These are phyloP conservation scores for Drosophila yooni DNA, from an alignment of 2,888 invertebrate species.

Conservation along the genomic window DNA sequence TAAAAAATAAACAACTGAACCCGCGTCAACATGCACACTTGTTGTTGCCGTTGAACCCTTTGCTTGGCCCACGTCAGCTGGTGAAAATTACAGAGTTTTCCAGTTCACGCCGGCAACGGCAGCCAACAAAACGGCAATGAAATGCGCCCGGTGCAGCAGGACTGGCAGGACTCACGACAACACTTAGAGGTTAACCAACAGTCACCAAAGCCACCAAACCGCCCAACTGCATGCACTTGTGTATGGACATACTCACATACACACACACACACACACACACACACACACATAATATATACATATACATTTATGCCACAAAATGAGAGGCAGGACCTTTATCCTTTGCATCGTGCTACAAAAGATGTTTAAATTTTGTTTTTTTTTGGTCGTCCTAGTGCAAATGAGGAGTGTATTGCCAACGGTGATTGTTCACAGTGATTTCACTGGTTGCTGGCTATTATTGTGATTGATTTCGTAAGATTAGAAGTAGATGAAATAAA, in stretches of 20 bases:
- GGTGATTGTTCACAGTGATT: constrained; percentile 54
- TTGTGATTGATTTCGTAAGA: constrained; percentile 5
- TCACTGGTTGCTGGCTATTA: constrained; percentile 15
- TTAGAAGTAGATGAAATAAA: not conserved
- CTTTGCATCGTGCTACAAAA: constrained; percentile 55
- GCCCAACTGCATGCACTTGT: constrained; percentile 14
- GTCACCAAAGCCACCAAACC: constrained; percentile 52
- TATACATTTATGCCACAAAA: constrained; percentile 14
- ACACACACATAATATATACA: constrained; percentile 12
- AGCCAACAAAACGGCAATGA: constrained; percentile 60
- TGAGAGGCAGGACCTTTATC: constrained; percentile 31
- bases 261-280: constrained; percentile 8
- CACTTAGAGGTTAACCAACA: constrained; percentile 73
- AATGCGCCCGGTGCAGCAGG: constrained; percentile 30
- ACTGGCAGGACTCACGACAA: constrained; percentile 50
- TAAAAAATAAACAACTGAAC: constrained; percentile 30
- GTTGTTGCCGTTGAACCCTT: constrained; percentile 18
- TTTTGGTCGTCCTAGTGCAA: constrained; percentile 24
- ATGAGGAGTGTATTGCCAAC: constrained; percentile 25
- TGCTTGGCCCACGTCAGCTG: constrained; percentile 39
- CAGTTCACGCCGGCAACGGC: constrained; percentile 47
- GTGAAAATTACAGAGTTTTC: constrained; percentile 64
- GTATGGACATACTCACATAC: constrained; percentile 15
- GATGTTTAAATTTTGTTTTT: constrained; percentile 30
- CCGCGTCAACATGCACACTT: constrained; percentile 19